Evolutionary conservation across 2,797 vertebrate genomes (phyloP), one percentile per base, ranked within the genome.

Genomic region (Carapus acus): DNA sequence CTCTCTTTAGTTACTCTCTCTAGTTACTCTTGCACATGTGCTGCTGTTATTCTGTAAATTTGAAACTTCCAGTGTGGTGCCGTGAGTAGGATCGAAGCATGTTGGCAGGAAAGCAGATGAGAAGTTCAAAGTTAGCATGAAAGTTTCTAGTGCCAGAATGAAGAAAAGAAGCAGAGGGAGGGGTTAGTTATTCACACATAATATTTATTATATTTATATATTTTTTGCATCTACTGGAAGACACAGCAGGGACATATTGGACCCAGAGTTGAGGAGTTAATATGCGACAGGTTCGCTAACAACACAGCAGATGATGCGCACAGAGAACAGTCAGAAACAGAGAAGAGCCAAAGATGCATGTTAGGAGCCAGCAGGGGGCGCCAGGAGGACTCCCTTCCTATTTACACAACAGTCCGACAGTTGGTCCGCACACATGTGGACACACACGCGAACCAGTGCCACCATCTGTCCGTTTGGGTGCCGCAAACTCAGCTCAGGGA

Each of bases 341-440:
- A 77, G 67, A 70, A 77, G 60, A 58, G 69, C 62, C 65, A 77
- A 81, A 83, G 78, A 78, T 69, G 71, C 23, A 87, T 68, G 77
- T 74, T 63, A 82, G 74, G 77, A 90, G 88, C 83, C 88, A 78
- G 88, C 82, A 79, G 55, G 74, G 74, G 79, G 75, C 84, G 87
- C 83, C 85, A 83, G 61, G 82, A 71, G 8, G 57, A 78, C 67
- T 77, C 27, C 73, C 75, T 73, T 6, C 84, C 89, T 90, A 74
- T 27, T 27, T 90, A 91, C 88, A 91, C 86, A 83, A 76, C 71
- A 81, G 69, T 75, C 67, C 27, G 56, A 47, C 38, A 13, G 33
- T 43, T 43, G 42, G 43, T 44, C 9, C 24, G 24, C 43, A 71
- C 55, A 38, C 37, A 69, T 16, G 54, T 22, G 69, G 54, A 77